phyloP scores from a whole-genome alignment of 2,113 vertebrate genomes.

The Murina feae region DNA sequence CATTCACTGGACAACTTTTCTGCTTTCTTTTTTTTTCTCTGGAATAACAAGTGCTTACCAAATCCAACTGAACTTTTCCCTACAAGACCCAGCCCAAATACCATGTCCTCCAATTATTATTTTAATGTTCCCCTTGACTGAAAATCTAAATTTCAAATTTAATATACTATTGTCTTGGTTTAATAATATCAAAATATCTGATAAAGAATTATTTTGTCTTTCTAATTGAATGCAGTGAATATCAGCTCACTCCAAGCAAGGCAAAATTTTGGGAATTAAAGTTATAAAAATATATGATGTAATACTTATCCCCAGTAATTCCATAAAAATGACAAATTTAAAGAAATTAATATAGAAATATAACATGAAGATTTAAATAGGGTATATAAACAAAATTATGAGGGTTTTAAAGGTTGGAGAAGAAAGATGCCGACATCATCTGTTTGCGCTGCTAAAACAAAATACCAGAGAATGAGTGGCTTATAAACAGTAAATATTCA shows the following conservation, averaged over 20 bases:
- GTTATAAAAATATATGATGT: not conserved
- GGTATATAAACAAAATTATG: not conserved
- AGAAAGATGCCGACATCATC: not conserved
- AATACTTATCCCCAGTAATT: not conserved
- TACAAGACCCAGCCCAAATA: not conserved
- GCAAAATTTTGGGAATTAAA: constrained; percentile 16
- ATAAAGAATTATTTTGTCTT: constrained; percentile 7
- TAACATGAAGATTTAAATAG: not conserved
- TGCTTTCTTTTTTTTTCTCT: not conserved
- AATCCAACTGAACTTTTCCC: not conserved
- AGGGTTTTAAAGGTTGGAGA: not conserved
- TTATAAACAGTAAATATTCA: not conserved
- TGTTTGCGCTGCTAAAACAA: not conserved
- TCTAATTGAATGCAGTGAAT: not conserved
- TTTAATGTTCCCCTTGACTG: not conserved
- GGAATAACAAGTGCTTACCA: not conserved
- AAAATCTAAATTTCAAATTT: constrained; percentile 13
- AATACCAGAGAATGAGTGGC: not conserved
- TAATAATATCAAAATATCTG: constrained; percentile 16
- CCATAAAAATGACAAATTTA: not conserved
- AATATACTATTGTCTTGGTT: not conserved
- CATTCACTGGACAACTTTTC: not conserved
- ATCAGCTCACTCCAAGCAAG: not conserved
- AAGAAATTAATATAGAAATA: constrained; percentile 26
- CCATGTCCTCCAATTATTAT: not conserved